phyloP scores from a whole-genome alignment of 1,140 invertebrate genomes.

The Tetramorium simillimum region DNA sequence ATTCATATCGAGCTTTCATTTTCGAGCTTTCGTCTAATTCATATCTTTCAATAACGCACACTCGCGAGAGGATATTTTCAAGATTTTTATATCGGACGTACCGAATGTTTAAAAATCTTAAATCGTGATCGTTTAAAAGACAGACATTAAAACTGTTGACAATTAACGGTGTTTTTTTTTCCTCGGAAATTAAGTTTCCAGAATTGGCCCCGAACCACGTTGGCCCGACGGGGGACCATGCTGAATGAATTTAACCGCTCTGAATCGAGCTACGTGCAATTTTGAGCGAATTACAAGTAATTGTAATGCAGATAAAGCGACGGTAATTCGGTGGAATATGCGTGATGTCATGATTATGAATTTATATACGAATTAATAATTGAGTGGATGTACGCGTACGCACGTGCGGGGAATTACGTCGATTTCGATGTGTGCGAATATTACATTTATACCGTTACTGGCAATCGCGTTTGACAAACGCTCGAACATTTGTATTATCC shows the following conservation, averaged over 20 bases:
- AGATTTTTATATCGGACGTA: background rate
- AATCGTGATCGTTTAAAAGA: background rate
- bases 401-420: conserved; percentile 52
- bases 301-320: conserved; percentile 60
- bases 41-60: background rate
- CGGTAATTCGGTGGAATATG: conserved; percentile 56
- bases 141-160: background rate
- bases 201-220: conserved; percentile 1
- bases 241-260: conserved; percentile 47
- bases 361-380: conserved; percentile 62
- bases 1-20: background rate
- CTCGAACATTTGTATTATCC: conserved; percentile 41
- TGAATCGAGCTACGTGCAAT: conserved; percentile 40
- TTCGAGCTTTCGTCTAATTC: background rate
- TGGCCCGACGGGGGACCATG: background rate
- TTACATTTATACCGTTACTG: conserved; percentile 48
- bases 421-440: conserved; percentile 33
- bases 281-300: conserved; percentile 59
- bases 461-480: conserved; percentile 59
- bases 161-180: conserved; percentile 26
- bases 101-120: too few species aligned
- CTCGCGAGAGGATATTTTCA: background rate
- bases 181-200: conserved; percentile 41
- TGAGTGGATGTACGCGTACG: conserved; percentile 40
- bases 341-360: conserved; percentile 57